Base-by-base conservation (phyloP, 1,140 invertebrate genomes). In the Anagrus nilaparvatae region DNA sequence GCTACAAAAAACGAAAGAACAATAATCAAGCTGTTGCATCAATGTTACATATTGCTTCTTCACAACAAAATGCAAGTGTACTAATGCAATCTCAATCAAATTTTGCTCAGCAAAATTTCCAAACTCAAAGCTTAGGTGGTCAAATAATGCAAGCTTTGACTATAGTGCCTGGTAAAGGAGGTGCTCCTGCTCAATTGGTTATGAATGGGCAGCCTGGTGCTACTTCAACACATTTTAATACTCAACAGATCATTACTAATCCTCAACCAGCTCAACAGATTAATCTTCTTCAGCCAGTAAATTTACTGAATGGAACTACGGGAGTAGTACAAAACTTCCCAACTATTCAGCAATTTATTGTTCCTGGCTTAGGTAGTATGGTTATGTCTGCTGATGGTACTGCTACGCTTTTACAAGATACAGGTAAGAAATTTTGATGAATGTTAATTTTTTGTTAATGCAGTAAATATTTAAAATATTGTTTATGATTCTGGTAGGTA, bases 271-370 rank as follows among this genome's bases (percentile, higher is more conserved):
- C 82, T 17, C 79, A 82, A 52, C 80, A 82, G 53, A 84, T 86
- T 19, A 85, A 87, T 61, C 61, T 87, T 20, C 63, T 82, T 1
- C 85, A 88, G 56, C 84, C 85, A 1, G 81, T 88, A 12, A 87
- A 87, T 68, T 61, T 83, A 24, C 71, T 85, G 18, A 83, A 84
- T 52, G 78, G 81, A 3, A 69, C 77, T 0, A 74, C 76, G 10
- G 76, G 78, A 7, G 76, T 84, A 43, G 78, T 84, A 31, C 79
- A 82, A 46, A 84, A 85, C 57, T 81, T 85, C 54, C 81, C 81
- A 0, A 76, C 81, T 0, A 82, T 85, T 39, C 84, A 88, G 53
- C 84, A 87, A 54, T 81, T 87, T 51, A 79, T 87, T 33, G 78
- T 88, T 32, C 84, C 85, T 4, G 82, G 84, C 50, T 60, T 85